These are phyloP conservation scores for Hemichromis elongatus DNA, from an alignment of 2,113 vertebrate genomes.

Conservation along the genomic window DNA sequence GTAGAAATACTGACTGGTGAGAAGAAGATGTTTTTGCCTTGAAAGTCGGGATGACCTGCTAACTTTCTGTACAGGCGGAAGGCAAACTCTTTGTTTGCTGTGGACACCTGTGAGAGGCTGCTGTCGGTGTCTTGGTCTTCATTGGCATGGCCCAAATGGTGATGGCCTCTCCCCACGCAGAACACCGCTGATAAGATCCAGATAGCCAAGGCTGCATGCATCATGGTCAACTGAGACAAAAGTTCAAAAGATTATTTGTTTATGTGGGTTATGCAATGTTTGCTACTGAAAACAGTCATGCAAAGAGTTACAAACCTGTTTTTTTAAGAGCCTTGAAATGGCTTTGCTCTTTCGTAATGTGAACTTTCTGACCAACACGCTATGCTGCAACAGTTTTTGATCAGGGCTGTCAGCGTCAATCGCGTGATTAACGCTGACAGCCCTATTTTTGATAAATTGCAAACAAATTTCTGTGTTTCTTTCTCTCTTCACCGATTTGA, in stretches of 20 bases:
- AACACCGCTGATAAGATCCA: conserved; percentile 49
- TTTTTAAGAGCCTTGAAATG: not conserved
- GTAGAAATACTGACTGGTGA: conserved; percentile 75
- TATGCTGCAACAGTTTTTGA: not conserved
- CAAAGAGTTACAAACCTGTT: not conserved
- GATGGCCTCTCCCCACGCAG: conserved; percentile 20
- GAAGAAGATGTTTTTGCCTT: conserved; percentile 76
- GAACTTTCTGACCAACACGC: not conserved
- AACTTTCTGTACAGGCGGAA: conserved; percentile 71
- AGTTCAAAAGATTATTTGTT: conserved; percentile 9
- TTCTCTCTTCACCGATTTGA: not conserved
- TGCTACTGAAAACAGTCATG: not conserved
- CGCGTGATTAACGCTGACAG: too few relatives aligned
- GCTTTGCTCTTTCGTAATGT: not conserved
- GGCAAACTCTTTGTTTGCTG: conserved; percentile 68
- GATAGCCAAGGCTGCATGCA: conserved; percentile 21
- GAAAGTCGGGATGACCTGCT: conserved; percentile 19
- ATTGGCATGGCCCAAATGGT: not conserved
- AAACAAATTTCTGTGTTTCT: not conserved
- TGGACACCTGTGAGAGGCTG: conserved; percentile 27
- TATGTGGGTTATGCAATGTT: conserved; percentile 14
- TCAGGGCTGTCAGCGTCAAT: too few relatives aligned
- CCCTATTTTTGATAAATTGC: too few relatives aligned
- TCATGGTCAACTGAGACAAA: conserved; percentile 32
- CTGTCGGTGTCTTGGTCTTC: not conserved